phyloP scores from a whole-genome alignment of 2,888 invertebrate species.

The Hydrotaea cyrtoneurina region DNA sequence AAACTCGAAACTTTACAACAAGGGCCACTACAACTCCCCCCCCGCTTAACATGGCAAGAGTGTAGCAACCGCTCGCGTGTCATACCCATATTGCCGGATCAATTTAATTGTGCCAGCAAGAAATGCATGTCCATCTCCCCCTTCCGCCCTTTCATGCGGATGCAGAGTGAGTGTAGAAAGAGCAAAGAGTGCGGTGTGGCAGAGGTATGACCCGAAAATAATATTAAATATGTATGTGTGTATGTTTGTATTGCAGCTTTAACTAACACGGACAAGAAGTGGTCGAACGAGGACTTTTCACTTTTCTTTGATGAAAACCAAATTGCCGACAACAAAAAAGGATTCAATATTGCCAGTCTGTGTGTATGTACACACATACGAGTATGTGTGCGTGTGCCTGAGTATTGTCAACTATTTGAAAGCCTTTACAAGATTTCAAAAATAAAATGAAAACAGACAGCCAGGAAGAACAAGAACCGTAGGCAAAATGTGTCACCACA shows the following conservation, averaged over 20 bases:
- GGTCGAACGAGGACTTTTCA: neutral
- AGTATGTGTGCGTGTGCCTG: neutral
- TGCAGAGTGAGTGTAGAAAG: neutral
- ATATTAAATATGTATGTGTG: neutral
- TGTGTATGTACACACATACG: neutral
- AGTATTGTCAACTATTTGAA: neutral
- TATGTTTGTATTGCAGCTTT: neutral
- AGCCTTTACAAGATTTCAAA: neutral
- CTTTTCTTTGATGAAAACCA: constrained; percentile 30
- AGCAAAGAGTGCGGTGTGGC: neutral
- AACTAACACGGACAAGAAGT: neutral
- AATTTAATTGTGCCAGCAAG: neutral
- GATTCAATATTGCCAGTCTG: constrained; percentile 34
- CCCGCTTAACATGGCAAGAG: neutral
- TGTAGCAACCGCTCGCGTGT: neutral
- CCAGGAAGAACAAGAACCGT: neutral
- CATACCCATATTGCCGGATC: constrained; percentile 8
- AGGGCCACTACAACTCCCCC: neutral
- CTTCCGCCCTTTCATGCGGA: neutral
- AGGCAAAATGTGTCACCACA: constrained; percentile 8
- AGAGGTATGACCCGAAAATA: neutral
- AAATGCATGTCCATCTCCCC: neutral
- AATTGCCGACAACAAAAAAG: constrained; percentile 51
- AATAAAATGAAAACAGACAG: neutral
- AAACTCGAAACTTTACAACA: neutral